phyloP scores from a whole-genome alignment of 2,888 invertebrate genomes.

The Drosophila borealis region DNA sequence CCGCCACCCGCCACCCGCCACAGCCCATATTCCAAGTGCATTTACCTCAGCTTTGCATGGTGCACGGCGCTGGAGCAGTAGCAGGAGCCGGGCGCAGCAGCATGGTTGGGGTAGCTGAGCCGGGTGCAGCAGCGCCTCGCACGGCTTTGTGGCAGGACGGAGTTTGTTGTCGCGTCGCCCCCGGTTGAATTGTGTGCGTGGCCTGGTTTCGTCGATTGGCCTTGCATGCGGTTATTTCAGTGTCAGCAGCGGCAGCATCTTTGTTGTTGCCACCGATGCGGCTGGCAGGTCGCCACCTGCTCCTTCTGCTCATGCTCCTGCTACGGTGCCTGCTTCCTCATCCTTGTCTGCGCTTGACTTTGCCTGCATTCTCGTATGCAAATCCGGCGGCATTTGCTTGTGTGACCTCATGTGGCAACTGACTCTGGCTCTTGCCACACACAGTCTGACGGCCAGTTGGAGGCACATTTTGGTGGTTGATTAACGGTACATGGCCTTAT shows the following conservation, averaged over 20 bases:
- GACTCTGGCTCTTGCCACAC: constrained; percentile 12
- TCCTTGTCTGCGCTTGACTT: constrained; percentile 8
- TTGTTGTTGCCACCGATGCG: constrained; percentile 44
- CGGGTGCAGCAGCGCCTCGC: constrained; percentile 28
- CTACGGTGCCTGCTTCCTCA: background rate
- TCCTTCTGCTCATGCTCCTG: constrained; percentile 4
- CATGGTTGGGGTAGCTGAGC: background rate
- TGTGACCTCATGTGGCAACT: constrained; percentile 13
- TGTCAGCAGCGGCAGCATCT: constrained; percentile 67
- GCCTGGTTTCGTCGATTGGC: constrained; percentile 77
- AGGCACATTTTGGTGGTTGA: constrained; percentile 19
- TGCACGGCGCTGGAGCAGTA: background rate
- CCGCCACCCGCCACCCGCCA: background rate
- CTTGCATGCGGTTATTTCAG: constrained; percentile 70
- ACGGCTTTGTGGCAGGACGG: constrained; percentile 26
- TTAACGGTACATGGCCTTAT: constrained; percentile 14
- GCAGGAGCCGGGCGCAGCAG: background rate
- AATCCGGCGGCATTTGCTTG: constrained; percentile 31
- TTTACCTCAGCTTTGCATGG: constrained; percentile 59
- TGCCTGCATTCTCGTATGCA: constrained; percentile 35
- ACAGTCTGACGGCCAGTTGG: constrained; percentile 7
- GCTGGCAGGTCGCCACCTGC: constrained; percentile 8
- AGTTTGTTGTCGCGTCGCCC: constrained; percentile 27
- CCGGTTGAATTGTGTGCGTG: constrained; percentile 68
- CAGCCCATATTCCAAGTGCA: constrained; percentile 53